Conservation (phyloP, 2,113 vertebrate species). For the Indicator maculatus region DNA sequence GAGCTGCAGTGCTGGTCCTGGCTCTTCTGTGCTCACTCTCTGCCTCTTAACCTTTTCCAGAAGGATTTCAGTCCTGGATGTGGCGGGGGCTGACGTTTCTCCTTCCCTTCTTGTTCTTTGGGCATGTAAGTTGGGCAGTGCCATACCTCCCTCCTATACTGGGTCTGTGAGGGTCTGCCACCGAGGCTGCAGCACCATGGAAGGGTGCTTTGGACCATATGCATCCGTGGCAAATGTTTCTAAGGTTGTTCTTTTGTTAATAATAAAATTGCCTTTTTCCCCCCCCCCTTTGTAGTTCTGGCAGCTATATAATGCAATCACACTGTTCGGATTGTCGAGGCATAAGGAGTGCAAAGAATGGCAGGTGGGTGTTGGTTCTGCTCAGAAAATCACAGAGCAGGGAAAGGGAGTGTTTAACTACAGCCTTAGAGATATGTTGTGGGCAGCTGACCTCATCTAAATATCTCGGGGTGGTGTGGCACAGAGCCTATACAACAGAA, state of each 20-base stretch:
- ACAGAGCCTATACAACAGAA: background rate
- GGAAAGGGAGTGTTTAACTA: background rate
- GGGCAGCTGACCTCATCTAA: background rate
- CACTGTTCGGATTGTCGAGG: constrained; percentile 87
- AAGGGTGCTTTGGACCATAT: background rate
- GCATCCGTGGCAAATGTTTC: accelerated
- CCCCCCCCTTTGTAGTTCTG: constrained; percentile 83
- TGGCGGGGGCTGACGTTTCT: constrained; percentile 97
- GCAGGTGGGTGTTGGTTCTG: constrained; percentile 83
- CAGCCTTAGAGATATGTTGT: background rate
- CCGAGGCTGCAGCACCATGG: background rate
- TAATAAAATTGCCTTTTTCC: background rate
- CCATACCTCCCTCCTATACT: accelerated
- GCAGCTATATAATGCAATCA: constrained; percentile 95
- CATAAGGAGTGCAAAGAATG: constrained; percentile 94
- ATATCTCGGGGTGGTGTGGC: background rate
- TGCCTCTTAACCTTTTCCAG: constrained; percentile 70
- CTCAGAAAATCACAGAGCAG: background rate
- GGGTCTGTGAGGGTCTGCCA: background rate
- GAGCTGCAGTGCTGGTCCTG: background rate
- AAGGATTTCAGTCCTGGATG: constrained; percentile 99
- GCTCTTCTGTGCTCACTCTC: background rate
- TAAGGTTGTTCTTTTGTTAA: background rate
- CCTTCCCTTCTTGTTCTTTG: constrained; percentile 95
- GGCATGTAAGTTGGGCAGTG: constrained; percentile 86